Evolutionary conservation across 2,888 invertebrate genomes (phyloP).

Genomic region (Clitarchus hookeri): DNA sequence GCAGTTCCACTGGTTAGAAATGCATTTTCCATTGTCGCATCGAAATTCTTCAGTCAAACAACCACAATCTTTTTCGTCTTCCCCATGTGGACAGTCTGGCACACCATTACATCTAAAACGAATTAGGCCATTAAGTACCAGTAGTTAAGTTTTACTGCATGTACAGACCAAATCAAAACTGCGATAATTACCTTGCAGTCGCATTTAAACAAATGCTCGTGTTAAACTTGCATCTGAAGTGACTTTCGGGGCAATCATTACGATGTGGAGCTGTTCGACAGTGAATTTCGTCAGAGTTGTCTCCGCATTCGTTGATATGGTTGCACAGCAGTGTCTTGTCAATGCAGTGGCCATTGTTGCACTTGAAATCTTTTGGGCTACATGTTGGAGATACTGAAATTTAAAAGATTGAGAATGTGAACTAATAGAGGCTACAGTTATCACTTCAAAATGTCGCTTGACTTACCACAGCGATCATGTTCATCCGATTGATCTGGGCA

Average conservation of each 20-base stretch:
- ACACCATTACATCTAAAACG: constrained; percentile 64
- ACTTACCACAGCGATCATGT: constrained; percentile 56
- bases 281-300: constrained; percentile 36
- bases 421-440: neutral
- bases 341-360: constrained; percentile 62
- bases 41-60: constrained; percentile 59
- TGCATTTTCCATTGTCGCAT: constrained; percentile 64
- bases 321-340: constrained; percentile 62
- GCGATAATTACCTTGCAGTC: neutral
- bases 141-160: no score
- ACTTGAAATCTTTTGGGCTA: constrained; percentile 54
- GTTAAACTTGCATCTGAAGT: constrained; percentile 21
- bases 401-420: neutral
- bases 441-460: no score
- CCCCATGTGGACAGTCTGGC: constrained; percentile 71
- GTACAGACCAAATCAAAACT: no score
- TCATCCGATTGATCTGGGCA: constrained; percentile 53
- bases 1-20: constrained; percentile 63
- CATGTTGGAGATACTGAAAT: constrained; percentile 52
- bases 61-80: constrained; percentile 69
- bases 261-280: constrained; percentile 36
- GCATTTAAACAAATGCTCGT: constrained; percentile 1
- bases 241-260: neutral
- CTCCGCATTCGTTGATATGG: constrained; percentile 60
- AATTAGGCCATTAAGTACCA: neutral